These are phyloP conservation scores for Zelostemma sp. DNA, from an alignment of 1,140 invertebrate species.

Conservation along the genomic window DNA sequence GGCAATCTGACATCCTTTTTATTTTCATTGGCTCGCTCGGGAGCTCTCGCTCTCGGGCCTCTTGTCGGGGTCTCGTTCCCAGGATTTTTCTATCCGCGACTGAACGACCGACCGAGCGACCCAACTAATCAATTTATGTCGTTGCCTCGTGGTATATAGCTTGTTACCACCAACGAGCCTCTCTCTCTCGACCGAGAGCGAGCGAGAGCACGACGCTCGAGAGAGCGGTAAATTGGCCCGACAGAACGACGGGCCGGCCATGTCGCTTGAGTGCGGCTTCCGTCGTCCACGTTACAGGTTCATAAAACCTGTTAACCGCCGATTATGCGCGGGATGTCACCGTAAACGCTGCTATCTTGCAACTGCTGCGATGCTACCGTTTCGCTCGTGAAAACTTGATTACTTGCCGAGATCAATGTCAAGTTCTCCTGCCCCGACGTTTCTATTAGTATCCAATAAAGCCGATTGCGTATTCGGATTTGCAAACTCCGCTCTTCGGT, in stretches of 20 bases:
- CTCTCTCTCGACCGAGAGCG: constrained; percentile 28
- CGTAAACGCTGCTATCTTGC: constrained; percentile 23
- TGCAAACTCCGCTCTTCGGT: no score
- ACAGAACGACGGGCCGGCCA: constrained; percentile 48
- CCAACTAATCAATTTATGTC: constrained; percentile 70
- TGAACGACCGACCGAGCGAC: constrained; percentile 53
- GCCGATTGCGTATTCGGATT: no score
- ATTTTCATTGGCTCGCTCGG: constrained; percentile 68
- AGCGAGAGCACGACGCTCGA: constrained; percentile 26
- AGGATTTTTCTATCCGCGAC: constrained; percentile 69
- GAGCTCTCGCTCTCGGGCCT: constrained; percentile 68
- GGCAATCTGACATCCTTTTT: constrained; percentile 72
- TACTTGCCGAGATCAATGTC: no score
- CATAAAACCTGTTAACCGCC: constrained; percentile 67
- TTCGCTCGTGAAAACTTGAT: constrained; percentile 14
- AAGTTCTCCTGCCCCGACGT: no score
- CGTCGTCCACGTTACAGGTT: constrained; percentile 67
- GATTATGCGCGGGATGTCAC: constrained; percentile 55
- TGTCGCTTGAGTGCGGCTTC: constrained; percentile 63
- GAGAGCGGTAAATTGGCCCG: constrained; percentile 53
- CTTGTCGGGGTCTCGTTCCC: constrained; percentile 66
- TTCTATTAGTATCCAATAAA: no score
- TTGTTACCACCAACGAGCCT: constrained; percentile 46
- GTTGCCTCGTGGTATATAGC: constrained; percentile 57
- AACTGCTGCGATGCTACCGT: constrained; percentile 8